These are phyloP conservation scores for Caenorhabditis panamensis DNA, from an alignment of 2,888 invertebrate species.

Conservation along the genomic window DNA sequence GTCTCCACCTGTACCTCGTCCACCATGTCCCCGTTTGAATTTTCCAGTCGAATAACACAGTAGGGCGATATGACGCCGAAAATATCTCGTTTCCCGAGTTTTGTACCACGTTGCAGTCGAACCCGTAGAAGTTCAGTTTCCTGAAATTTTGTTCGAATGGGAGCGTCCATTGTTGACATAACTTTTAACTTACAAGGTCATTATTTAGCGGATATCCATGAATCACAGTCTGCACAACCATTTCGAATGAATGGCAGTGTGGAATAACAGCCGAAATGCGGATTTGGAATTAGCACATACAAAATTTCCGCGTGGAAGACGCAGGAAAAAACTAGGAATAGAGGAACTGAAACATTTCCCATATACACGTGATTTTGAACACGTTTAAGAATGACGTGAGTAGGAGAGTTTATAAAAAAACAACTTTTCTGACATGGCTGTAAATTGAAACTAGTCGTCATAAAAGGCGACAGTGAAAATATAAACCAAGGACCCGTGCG, in stretches of 20 bases:
- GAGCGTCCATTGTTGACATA: too few species aligned
- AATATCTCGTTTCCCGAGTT: conserved; percentile 97
- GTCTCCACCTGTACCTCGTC: conserved; percentile 95
- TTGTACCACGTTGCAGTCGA: conserved; percentile 88
- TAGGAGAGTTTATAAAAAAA: too few species aligned
- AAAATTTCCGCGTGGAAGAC: conserved; percentile 29
- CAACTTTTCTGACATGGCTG: too few species aligned
- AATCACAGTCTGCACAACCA: conserved; percentile 38
- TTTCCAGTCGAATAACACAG: conserved; percentile 90
- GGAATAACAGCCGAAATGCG: not conserved
- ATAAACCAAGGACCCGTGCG: not conserved
- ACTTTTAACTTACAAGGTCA: conserved; percentile 41
- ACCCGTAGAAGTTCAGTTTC: conserved; percentile 91
- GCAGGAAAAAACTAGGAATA: not conserved
- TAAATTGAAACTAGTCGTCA: too few species aligned
- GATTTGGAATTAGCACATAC: conserved; percentile 16
- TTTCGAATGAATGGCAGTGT: conserved; percentile 3
- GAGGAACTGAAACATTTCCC: not conserved
- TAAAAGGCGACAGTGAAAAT: not conserved
- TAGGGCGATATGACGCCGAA: conserved; percentile 99
- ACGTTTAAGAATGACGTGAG: too few species aligned
- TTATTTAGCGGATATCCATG: conserved; percentile 44
- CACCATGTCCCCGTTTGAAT: conserved; percentile 83
- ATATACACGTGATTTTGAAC: not conserved
- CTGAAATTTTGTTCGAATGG: too few species aligned